Percentiles rank a stretch among this genome's conserved stretches.
Evolutionary conservation across 2,888 invertebrate genomes (phyloP).

Genomic region (Vanessa cardui): DNA sequence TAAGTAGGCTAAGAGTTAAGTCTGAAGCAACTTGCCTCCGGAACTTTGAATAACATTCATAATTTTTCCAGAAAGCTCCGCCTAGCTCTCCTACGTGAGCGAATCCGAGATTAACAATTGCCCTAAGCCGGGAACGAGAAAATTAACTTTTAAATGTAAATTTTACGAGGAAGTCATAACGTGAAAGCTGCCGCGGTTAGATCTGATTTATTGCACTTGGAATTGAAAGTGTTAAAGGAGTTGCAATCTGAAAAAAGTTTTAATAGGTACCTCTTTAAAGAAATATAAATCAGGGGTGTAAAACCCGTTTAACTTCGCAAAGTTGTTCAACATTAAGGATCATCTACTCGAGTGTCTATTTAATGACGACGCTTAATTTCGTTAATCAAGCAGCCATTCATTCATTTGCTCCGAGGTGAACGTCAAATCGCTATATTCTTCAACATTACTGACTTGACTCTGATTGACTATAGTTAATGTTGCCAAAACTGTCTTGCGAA

Average conservation of each 20-base stretch:
- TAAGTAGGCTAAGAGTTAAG: conserved; percentile 4
- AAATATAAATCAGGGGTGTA: conserved; percentile 78
- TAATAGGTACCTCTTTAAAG: conserved; percentile 81
- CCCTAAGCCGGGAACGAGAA: conserved; percentile 72
- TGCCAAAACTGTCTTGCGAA: no score
- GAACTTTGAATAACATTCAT: conserved; percentile 58
- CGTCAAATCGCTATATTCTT: conserved; percentile 19
- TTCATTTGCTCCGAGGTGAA: conserved; percentile 37
- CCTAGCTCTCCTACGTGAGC: conserved; percentile 52
- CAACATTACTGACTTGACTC: conserved; percentile 7
- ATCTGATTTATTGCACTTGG: conserved; percentile 79
- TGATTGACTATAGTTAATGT: not conserved
- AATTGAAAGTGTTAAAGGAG: conserved; percentile 82
- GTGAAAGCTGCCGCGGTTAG: conserved; percentile 80
- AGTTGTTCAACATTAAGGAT: conserved; percentile 71
- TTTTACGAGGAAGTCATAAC: conserved; percentile 82
- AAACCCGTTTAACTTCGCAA: conserved; percentile 68
- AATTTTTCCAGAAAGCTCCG: conserved; percentile 56
- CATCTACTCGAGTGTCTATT: conserved; percentile 68
- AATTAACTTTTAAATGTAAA: conserved; percentile 83
- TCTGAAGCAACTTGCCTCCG: conserved; percentile 26
- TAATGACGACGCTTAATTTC: conserved; percentile 69
- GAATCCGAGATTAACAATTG: conserved; percentile 79
- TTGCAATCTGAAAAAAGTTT: conserved; percentile 82
- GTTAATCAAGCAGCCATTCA: conserved; percentile 47